Percentiles rank a stretch among this genome's conserved stretches.
Evolutionary conservation across 2,797 vertebrate genomes (phyloP).

Genomic region (Melanotaenia pygmaea): DNA sequence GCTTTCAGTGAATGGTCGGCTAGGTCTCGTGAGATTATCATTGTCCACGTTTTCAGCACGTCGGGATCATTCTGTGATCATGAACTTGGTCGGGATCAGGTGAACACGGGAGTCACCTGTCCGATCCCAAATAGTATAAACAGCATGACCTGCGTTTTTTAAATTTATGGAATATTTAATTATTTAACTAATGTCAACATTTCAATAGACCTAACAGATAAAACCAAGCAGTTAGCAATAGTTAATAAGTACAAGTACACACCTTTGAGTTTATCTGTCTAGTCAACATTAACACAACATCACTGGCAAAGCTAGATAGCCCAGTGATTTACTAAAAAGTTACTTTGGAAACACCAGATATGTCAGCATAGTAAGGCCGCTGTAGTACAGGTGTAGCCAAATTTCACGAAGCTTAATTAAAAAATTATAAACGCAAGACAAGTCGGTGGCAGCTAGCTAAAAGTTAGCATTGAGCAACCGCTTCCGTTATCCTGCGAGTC

Average conservation of each 20-base stretch:
- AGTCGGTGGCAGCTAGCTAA: background rate
- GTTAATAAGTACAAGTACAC: background rate
- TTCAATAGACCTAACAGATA: background rate
- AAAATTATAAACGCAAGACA: background rate
- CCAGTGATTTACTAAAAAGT: constrained; percentile 3
- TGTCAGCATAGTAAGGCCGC: background rate
- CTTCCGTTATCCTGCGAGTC: too few relatives aligned
- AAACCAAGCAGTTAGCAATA: background rate
- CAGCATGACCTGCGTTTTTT: too few relatives aligned
- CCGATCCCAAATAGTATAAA: background rate
- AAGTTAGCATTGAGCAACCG: background rate
- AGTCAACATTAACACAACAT: constrained; percentile 1
- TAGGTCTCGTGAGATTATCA: background rate
- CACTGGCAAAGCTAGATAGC: background rate
- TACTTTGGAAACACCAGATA: background rate
- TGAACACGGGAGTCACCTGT: background rate
- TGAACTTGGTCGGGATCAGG: background rate
- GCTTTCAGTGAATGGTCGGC: background rate
- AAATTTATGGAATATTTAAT: too few relatives aligned
- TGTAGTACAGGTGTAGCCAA: background rate
- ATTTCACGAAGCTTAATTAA: background rate
- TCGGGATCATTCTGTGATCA: background rate
- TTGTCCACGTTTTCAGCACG: background rate
- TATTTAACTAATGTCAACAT: background rate
- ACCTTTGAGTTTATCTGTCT: background rate